Base-by-base conservation (phyloP, 2,113 vertebrate species). In the Capreolus pygargus region DNA sequence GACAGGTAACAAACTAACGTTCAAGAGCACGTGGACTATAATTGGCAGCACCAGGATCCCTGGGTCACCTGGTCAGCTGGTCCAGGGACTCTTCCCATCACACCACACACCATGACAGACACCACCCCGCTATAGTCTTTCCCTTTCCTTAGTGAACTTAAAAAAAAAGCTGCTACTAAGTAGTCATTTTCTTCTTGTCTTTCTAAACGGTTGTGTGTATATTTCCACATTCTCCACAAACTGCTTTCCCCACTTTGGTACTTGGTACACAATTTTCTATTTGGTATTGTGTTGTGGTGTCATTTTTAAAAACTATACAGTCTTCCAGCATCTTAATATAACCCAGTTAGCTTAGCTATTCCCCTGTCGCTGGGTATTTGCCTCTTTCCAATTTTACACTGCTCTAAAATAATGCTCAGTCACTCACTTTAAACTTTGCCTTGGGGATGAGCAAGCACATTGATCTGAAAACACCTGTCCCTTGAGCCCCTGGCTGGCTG, bases 391-490 rank as follows among this genome's bases (percentile, higher is more conserved):
- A 0, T 86, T 96, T 70, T 79, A 27, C 4, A 21, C 83, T 88
- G 33, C 36, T 95, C 93, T 84, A 36, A 94, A 93, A 86, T 86
- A 97, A 93, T 86, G 93, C 93, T 55, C 76, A 45, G 85, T 94
- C 91, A 79, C 83, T 91, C 60, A 54, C 89, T 96, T 96, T 95
- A 96, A 97, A 90, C 45, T 95, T 89, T 60, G 64, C 91, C 58
- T 91, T 79, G 82, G 96, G 82, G 74, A 88, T 92, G 95, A 97
- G 61, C 61, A 95, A 95, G 93, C 78, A 97, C 55, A 45, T 50
- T 50, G 86, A 85, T 94, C 67, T 61, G 60, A 93, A 94, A 91
- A 91, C 82, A 50, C 50, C 89, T 86, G 76, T 95, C 83, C 82
- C 83, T 89, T 12, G 88, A 96, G 76, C 79, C 55, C 67, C 79